Conservation (phyloP, 2,113 vertebrate genomes). For the Larimichthys crocea region DNA sequence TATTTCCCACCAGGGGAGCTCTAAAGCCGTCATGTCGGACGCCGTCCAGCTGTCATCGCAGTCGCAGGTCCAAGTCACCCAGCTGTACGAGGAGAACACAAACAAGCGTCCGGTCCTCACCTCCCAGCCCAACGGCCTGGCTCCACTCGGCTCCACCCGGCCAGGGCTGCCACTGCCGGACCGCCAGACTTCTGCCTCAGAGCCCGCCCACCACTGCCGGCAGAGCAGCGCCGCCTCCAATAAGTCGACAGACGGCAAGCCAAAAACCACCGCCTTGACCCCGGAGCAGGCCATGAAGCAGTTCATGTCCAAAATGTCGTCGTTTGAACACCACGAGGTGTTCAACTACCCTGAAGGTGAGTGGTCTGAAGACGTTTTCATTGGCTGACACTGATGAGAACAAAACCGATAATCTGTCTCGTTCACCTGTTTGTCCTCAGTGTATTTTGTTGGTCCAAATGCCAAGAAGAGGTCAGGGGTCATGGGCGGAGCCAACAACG, state of each 20-base stretch:
- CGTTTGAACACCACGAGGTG: slow-evolving; percentile 97
- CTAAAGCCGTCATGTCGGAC: slow-evolving; percentile 73
- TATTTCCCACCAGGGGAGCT: slow-evolving; percentile 60
- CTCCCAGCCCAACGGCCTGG: slow-evolving; percentile 94
- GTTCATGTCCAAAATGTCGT: slow-evolving; percentile 94
- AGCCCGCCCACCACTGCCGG: slow-evolving; percentile 86
- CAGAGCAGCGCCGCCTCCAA: slow-evolving; percentile 92
- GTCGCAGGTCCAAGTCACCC: slow-evolving; percentile 91
- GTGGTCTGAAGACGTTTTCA: background rate
- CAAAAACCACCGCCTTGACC: slow-evolving; percentile 85
- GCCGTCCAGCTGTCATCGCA: slow-evolving; percentile 58
- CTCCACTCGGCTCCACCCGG: slow-evolving; percentile 82
- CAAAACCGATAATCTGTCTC: background rate
- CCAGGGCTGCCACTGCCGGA: slow-evolving; percentile 88
- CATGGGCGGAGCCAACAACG: slow-evolving; percentile 93
- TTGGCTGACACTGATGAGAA: background rate
- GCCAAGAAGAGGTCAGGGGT: slow-evolving; percentile 96
- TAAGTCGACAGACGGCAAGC: slow-evolving; percentile 86
- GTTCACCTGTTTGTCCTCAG: slow-evolving; percentile 34
- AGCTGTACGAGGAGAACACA: slow-evolving; percentile 94
- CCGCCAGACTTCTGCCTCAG: slow-evolving; percentile 84
- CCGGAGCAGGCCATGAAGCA: slow-evolving; percentile 98
- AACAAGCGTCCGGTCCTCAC: slow-evolving; percentile 94
- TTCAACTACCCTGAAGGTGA: slow-evolving; percentile 91
- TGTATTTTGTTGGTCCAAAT: slow-evolving; percentile 94